phyloP scores from a whole-genome alignment of 1,140 invertebrate genomes.

The Bombyx mandarina region DNA sequence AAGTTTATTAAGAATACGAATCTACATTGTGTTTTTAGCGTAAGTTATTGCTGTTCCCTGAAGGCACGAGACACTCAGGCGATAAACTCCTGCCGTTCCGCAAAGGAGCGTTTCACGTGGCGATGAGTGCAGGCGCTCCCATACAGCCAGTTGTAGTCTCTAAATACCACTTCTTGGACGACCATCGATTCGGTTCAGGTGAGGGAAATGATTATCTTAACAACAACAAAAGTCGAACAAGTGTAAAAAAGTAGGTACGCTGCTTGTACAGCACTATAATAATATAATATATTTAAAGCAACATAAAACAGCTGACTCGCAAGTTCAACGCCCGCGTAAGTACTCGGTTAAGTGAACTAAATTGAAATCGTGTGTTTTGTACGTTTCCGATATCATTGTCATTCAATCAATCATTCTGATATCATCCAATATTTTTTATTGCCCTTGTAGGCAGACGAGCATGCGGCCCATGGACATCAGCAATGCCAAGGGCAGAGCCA shows the following conservation, averaged over 20 bases:
- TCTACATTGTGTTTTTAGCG: constrained; percentile 63
- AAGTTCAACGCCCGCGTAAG: too few species aligned
- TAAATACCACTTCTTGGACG: constrained; percentile 87
- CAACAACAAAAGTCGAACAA: too few species aligned
- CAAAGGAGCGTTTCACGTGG: constrained; percentile 95
- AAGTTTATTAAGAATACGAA: neutral
- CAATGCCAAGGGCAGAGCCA: too few species aligned
- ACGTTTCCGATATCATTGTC: too few species aligned
- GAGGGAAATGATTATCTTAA: constrained; percentile 22
- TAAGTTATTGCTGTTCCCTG: constrained; percentile 83
- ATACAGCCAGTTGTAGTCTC: constrained; percentile 93
- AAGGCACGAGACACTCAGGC: constrained; percentile 80
- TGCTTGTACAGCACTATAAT: too few species aligned
- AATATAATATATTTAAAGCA: too few species aligned
- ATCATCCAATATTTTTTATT: neutral
- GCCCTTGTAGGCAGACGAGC: too few species aligned
- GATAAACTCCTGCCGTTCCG: constrained; percentile 84
- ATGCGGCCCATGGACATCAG: too few species aligned
- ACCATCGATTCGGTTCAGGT: constrained; percentile 83
- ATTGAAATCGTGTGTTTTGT: too few species aligned
- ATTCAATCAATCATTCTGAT: too few species aligned
- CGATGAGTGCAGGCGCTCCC: constrained; percentile 84
- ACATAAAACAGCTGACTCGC: too few species aligned
- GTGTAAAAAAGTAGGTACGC: neutral
- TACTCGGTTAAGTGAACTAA: too few species aligned